Base-by-base conservation (phyloP, 1,140 invertebrate genomes). In the Orius laevigatus region DNA sequence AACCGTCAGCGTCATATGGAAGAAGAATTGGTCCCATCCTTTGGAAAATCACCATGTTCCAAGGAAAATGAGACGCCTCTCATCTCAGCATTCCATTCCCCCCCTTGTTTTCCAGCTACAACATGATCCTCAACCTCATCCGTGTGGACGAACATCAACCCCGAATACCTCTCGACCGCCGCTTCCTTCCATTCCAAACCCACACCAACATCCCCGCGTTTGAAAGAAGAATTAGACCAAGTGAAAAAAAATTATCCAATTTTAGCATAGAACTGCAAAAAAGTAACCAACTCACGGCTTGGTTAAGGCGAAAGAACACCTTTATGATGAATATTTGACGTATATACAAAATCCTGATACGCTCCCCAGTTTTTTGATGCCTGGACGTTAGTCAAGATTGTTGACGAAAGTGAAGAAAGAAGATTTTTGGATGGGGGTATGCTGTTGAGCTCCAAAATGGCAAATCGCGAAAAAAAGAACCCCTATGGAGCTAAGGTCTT, bases 141-240 rank as follows among this genome's bases (percentile, higher is more conserved):
- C 65, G 81, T 61, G 96, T 99, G 5, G 95, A 99, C 68, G 95
- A n/a, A 97, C 69, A 97, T 99, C 49, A 98, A 98, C 72, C 95
- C 96, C 0, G 93, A 99, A 64, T 98, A 95, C 57, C 98, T 90
- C 69, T 99, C 57, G 92, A 98, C 62, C 74, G 92, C 53, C 95
- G 90, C 58, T 99, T 99, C 65, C 95, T 84, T 66, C 95, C 99
- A 64, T 99, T 98, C 62, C 96, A 99, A 69, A 98, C 98, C 70
- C 95, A 97, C 68, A 77, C 91, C 0, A 71, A 78, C 15, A 92
- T 99, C 58, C 96, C 96, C 3, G 75, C 79, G n/a, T 41, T 70
- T 98, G 4, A 78, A 82, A 59, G 78, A 92, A 35, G 14, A 42
- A 16, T 19, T 42, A 16, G 40, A 42, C 11, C 5, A 42, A 48